phyloP scores from a whole-genome alignment of 2,888 invertebrate genomes.

The Limnephilus auricula region DNA sequence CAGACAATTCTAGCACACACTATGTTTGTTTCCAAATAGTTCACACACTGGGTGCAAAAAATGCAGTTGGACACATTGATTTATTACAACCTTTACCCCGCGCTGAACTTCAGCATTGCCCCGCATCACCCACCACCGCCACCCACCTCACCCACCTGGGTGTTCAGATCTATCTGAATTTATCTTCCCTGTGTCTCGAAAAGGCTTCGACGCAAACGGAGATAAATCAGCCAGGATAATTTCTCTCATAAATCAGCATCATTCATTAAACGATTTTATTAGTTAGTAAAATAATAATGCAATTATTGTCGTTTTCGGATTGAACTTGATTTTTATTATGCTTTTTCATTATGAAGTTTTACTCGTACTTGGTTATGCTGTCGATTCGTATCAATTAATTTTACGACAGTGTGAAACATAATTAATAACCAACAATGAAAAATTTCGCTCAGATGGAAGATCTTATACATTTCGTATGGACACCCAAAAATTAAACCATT shows the following conservation, averaged over 20 bases:
- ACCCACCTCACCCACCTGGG: background rate
- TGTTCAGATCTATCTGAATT: background rate
- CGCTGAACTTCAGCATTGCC: background rate
- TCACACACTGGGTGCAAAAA: slow-evolving; percentile 51
- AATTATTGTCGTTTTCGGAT: background rate
- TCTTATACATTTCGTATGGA: too few species aligned
- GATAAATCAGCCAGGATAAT: background rate
- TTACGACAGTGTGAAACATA: background rate
- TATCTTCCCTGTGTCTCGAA: background rate
- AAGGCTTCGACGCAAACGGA: slow-evolving; percentile 2
- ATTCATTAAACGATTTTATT: background rate
- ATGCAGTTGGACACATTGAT: slow-evolving; percentile 70
- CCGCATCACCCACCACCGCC: background rate
- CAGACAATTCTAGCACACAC: background rate
- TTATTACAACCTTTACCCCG: slow-evolving; percentile 36
- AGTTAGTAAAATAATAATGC: background rate
- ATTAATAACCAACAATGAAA: background rate
- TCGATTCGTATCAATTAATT: background rate
- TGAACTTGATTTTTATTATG: too few species aligned
- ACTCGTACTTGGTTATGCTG: background rate
- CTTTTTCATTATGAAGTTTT: too few species aligned
- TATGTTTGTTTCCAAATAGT: slow-evolving; percentile 1
- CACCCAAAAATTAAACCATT: background rate
- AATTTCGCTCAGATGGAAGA: too few species aligned
- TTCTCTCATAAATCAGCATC: background rate